These are phyloP conservation scores for Eudemis profundana DNA, from an alignment of 2,888 invertebrate genomes.

Conservation along the genomic window DNA sequence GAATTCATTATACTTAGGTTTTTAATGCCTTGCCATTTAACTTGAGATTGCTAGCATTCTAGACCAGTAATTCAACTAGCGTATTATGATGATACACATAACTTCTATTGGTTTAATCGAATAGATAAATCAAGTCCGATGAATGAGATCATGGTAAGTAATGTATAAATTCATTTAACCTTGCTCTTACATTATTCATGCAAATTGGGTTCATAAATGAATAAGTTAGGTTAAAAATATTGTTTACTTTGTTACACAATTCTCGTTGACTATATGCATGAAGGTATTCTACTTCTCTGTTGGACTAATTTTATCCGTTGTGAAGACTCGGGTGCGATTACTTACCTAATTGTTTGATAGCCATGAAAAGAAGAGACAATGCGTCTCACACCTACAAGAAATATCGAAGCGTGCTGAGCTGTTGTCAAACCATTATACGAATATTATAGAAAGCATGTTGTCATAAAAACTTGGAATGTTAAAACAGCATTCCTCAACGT, in stretches of 20 bases:
- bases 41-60: constrained; percentile 12
- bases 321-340: too few relatives aligned
- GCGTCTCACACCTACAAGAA: too few relatives aligned
- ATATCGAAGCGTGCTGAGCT: too few relatives aligned
- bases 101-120: constrained; percentile 31
- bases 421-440: too few relatives aligned
- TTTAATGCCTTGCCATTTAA: neutral
- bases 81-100: constrained; percentile 39
- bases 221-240: constrained; percentile 33
- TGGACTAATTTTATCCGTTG: too few relatives aligned
- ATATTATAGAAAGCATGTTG: too few relatives aligned
- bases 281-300: neutral
- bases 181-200: constrained; percentile 67
- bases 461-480: too few relatives aligned
- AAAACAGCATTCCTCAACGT: too few relatives aligned
- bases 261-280: neutral
- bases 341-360: too few relatives aligned
- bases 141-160: constrained; percentile 37
- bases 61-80: constrained; percentile 21
- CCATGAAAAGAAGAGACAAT: too few relatives aligned
- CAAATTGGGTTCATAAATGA: constrained; percentile 46
- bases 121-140: constrained; percentile 29
- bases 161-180: constrained; percentile 65
- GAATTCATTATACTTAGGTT: too few relatives aligned
- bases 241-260: constrained; percentile 33